Evolutionary conservation across 1,140 invertebrate species (phyloP).

Genomic region (Neotoxoptera formosana): DNA sequence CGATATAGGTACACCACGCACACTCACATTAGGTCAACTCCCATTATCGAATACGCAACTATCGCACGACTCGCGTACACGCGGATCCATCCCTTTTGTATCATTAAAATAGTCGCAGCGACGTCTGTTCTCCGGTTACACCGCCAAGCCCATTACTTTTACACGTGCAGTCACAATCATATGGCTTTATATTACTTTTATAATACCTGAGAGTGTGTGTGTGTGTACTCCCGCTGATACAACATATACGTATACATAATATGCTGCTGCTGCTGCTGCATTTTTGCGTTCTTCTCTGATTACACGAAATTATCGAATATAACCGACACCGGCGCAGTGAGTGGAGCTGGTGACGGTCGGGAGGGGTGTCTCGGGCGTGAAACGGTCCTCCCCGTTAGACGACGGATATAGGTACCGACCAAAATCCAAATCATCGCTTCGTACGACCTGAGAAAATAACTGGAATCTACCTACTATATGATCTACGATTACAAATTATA

Average conservation of each 20-base stretch:
- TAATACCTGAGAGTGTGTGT: neutral
- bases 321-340: neutral
- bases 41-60: neutral
- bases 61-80: too few species aligned
- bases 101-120: neutral
- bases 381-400: neutral
- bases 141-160: neutral
- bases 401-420: neutral
- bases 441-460: neutral
- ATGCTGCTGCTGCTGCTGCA: neutral
- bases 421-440: neutral
- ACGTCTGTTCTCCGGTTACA: neutral
- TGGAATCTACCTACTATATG: neutral
- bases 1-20: too few species aligned
- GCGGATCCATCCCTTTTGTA: neutral
- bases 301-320: slow-evolving; percentile 1
- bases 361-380: neutral
- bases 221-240: neutral
- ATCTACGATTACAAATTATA: neutral
- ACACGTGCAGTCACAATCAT: too few species aligned
- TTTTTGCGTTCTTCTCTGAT: slow-evolving; percentile 6
- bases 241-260: neutral
- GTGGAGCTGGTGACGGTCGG: neutral
- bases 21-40: neutral
- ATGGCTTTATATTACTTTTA: slow-evolving; percentile 11